Evolutionary conservation across 2,888 invertebrate species (phyloP).

Genomic region (Tigriopus californicus): DNA sequence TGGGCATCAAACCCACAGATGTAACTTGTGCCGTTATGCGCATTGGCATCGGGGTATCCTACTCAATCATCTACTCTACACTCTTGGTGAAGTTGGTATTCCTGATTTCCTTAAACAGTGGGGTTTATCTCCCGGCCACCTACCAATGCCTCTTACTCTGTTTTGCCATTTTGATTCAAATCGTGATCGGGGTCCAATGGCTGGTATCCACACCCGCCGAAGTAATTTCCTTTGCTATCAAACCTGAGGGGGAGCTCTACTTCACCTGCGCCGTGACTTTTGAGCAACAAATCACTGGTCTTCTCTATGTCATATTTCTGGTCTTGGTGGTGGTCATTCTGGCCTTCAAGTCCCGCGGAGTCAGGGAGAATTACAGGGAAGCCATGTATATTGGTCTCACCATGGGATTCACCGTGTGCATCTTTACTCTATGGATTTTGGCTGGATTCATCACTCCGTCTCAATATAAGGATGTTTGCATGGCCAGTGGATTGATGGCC

Average conservation of each 20-base stretch:
- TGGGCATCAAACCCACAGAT: conserved; percentile 54
- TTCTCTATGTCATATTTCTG: conserved; percentile 48
- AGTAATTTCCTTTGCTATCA: neutral
- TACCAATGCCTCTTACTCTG: conserved; percentile 68
- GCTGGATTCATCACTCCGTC: conserved; percentile 38
- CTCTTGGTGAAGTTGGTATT: conserved; percentile 85
- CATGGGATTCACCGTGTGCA: conserved; percentile 62
- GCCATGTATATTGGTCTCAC: conserved; percentile 78
- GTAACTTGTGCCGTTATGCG: conserved; percentile 62
- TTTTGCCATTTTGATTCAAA: conserved; percentile 72
- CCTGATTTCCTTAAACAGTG: conserved; percentile 70
- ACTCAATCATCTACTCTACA: conserved; percentile 67
- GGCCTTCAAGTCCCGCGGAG: conserved; percentile 40
- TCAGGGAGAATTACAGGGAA: conserved; percentile 80
- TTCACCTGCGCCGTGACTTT: conserved; percentile 25
- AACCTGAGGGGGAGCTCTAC: neutral
- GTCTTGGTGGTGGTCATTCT: conserved; percentile 18
- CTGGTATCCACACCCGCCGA: conserved; percentile 25
- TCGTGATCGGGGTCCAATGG: conserved; percentile 27
- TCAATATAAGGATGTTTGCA: conserved; percentile 31
- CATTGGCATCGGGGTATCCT: conserved; percentile 43
- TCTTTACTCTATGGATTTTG: conserved; percentile 67
- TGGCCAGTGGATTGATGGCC: conserved; percentile 69
- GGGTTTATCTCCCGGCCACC: conserved; percentile 74
- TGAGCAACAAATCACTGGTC: conserved; percentile 43